A percentile compares a stretch with the other conserved stretches of the same genome.
Conservation (phyloP, 2,113 vertebrate genomes). For the Callithrix jacchus region DNA sequence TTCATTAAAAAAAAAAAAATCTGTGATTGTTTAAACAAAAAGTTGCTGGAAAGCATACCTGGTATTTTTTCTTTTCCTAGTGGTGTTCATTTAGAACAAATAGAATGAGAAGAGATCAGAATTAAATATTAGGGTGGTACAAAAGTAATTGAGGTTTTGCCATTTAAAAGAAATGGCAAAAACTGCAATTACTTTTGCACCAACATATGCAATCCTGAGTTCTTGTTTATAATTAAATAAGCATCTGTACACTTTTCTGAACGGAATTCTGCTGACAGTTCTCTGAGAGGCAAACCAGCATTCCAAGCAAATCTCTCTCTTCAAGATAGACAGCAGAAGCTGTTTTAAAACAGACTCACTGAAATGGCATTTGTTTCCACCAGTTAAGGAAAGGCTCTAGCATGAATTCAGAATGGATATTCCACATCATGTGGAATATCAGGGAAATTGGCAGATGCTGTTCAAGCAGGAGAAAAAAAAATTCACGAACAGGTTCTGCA, state of each 20-base stretch:
- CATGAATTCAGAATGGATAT: neutral
- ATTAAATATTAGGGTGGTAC: neutral
- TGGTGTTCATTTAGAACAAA: neutral
- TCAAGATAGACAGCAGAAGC: slow-evolving; percentile 46
- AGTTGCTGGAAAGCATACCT: neutral
- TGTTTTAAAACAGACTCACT: slow-evolving; percentile 51
- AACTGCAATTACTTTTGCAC: too few species aligned
- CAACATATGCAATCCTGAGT: neutral
- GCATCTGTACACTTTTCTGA: neutral
- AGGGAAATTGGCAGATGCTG: too few species aligned
- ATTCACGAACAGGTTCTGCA: neutral
- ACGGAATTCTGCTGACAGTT: slow-evolving; percentile 34
- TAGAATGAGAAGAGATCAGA: neutral
- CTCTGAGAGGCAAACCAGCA: neutral
- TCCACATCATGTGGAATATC: neutral
- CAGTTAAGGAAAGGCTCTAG: slow-evolving; percentile 17
- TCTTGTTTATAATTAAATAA: slow-evolving; percentile 36
- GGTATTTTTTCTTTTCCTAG: neutral
- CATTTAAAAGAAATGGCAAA: too few species aligned
- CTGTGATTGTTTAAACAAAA: neutral
- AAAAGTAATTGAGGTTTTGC: too few species aligned
- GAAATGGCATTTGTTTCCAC: neutral
- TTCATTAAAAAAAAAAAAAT: neutral
- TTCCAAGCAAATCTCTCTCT: slow-evolving; percentile 50
- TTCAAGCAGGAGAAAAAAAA: too few species aligned